Evolutionary conservation across 1,140 invertebrate genomes (phyloP).

Genomic region (Euglossa dilemma): DNA sequence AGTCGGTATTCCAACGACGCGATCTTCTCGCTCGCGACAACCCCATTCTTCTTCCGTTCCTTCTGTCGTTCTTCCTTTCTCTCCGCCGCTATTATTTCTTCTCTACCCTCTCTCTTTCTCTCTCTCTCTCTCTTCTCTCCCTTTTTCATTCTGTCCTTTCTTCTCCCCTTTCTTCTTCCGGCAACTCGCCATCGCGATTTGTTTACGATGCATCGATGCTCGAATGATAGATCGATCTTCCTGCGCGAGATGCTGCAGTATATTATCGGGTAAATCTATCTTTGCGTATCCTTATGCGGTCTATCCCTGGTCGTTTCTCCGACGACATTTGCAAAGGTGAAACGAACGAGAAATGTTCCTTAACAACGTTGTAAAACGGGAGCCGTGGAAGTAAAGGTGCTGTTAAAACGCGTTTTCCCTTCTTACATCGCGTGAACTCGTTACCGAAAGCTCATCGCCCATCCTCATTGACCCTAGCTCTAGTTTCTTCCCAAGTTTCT

Average conservation of each 20-base stretch:
- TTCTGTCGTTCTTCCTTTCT: no score
- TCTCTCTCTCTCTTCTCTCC: no score
- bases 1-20: slow-evolving; percentile 8
- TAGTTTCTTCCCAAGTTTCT: neutral
- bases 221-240: neutral
- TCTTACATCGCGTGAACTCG: neutral
- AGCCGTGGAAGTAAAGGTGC: no score
- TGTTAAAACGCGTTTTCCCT: neutral
- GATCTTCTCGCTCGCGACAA: neutral
- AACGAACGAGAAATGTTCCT: no score
- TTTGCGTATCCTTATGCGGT: neutral
- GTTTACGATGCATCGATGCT: neutral
- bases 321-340: no score
- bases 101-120: no score
- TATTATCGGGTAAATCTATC: neutral
- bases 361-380: no score
- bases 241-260: neutral
- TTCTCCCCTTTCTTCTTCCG: no score
- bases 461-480: neutral
- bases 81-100: no score
- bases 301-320: no score
- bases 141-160: no score
- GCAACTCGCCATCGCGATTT: no score
- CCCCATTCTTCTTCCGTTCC: neutral
- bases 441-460: neutral